Evolutionary conservation across 2,113 vertebrate species (phyloP), one percentile per base, ranked within the genome.

Genomic region (Mungos mungo): DNA sequence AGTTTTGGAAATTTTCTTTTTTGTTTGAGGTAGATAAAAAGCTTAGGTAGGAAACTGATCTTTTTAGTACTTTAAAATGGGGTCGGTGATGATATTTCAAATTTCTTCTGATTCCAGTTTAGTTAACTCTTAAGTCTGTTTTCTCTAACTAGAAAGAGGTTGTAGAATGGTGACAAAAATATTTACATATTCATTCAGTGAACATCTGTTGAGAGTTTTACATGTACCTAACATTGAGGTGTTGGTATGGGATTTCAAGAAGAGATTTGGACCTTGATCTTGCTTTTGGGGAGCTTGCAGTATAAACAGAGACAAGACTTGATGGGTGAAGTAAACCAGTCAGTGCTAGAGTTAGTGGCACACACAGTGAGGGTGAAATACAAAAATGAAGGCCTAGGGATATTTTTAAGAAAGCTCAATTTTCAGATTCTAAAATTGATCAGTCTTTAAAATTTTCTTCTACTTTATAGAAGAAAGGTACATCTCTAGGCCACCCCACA

Each of bases 81-180:
- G 19, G 1, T 86, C 69, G 63, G 21, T 93, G 79, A 71, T 92
- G 60, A 54, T 71, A 80, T 47, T 90, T 86, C 63, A 80, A 13
- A 25, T 87, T 93, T 79, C 21, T 65, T 79, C 35, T 93, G 54
- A 93, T 94, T 94, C 31, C 41, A 87, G 4, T 85, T 97, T 93
- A 50, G 25, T 88, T 83, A 79, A 45, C 18, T 52, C 47, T 31
- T 65, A 71, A 91, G 13, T 77, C 18, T 76, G 15, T 84, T 88
- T 97, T 97, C 52, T 87, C 23, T 96, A 72, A 57, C 25, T 68
- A 88, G 52, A 45, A 87, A 38, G 35, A 47, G 72, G 76, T 76
- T 18, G 45, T 74, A 47, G 57, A 77, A 63, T 63, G 27, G 35
- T 88, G n/a, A 29, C 54, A n/a, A 91, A 94, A 94, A 96, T 96